Evolutionary conservation across 2,113 vertebrate species (phyloP), one percentile per base, ranked within the genome.

Genomic region (Jacana jacana): DNA sequence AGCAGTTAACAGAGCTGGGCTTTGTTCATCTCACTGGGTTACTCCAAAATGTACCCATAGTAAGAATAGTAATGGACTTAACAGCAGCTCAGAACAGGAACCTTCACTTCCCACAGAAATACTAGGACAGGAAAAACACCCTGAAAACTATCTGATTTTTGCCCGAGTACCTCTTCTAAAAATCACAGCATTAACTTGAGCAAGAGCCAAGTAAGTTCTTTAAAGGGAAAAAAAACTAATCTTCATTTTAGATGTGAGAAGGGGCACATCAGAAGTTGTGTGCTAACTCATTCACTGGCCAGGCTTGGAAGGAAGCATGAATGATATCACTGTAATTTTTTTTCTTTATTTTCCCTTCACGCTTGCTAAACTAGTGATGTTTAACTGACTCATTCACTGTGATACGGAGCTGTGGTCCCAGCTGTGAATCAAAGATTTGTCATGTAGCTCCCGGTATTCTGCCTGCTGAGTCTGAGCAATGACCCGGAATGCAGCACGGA

Each of bases 361-460:
- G 97, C 98, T 98, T 96, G 98, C 98, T 96, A 98, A 97, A 93
- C 97, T 97, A 98, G 94, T 98, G 98, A 98, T 98, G 98, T 98
- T 98, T 98, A 98, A 98, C 96, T 96, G 98, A 98, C 97, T 98
- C 98, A 98, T 97, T 98, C 98, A 97, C 97, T 98, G 96, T 97
- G 98, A 99, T 98, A 98, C 98, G 91, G 97, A 98, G 98, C 96
- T 98, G 96, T 94, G 92, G 96, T 96, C 98, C 99, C 98, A 99
- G 98, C 99, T 99, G 98, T 96, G 98, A 99, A 98, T 97, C 97
- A 96, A 98, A 97, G 97, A 98, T 97, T 97, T 98, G 98, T 98
- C 98, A 97, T 96, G 97, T 94, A 97, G 98, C 96, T 98, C 92
- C 97, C 70, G 80, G 97, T 96, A 96, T 80, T 92, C 88, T 96